Base-by-base conservation (phyloP, 30 jellyfish, hydroid and myxozoan genomes). In the Sanderia malayensis region DNA sequence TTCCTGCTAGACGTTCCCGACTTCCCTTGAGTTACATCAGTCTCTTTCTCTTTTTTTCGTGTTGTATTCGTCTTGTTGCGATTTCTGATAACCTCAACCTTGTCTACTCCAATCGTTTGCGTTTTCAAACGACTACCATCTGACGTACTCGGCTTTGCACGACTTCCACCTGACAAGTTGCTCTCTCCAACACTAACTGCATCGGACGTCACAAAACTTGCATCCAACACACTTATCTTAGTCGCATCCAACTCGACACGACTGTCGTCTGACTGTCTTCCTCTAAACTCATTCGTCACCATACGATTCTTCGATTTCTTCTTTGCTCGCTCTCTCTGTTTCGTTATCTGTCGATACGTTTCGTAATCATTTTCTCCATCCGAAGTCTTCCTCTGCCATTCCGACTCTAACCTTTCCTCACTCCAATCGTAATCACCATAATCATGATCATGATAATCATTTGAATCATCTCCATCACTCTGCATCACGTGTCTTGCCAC, bases 331-430 rank as follows among this genome's bases (percentile, higher is more conserved):
- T 24, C n/a, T 31, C 61, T 11, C 18, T 41, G 58, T 22, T 49
- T 49, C 4, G 47, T 60, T 20, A 31, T 60, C 19, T 27, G 80
- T 68, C 37, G 46, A 31, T 53, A 58, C n/a, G 72, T 60, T 19
- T 25, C 45, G 15, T n/a, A 32, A 31, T 34, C 61, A 32, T 28
- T 65, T 29, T 82, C 82, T 46, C 62, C 86, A 41, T 69, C 62
- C 0, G 81, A 25, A 41, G 76, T 70, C 24, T 71, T 70, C 19
- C 81, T 64, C 33, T 71, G 85, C 85, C 82, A 70, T 46, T 62
- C 78, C 10, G 32, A 22, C 22, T 71, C 80, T 17, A 24, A 27
- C 67, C 8, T 82, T n/a, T n/a, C n/a, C n/a, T n/a, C n/a, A 0
- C 53, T 32, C 24, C 23, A 8, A n/a, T 19, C 74, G 2, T 44